Conservation (phyloP, 1,140 invertebrate species). For the Tyrophagus putrescentiae region DNA sequence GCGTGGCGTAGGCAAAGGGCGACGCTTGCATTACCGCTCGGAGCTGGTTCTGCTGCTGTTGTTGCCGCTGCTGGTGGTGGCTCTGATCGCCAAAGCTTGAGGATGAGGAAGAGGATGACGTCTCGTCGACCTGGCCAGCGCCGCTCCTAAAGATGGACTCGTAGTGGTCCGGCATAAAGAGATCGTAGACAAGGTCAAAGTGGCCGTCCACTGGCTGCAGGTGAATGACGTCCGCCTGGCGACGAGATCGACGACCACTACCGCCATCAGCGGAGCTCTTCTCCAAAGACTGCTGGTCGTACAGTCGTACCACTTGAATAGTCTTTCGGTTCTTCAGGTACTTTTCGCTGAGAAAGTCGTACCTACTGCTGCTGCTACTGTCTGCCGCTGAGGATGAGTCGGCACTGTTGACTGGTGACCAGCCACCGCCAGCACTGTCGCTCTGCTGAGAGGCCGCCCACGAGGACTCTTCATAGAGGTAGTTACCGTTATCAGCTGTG, state of each 20-base stretch:
- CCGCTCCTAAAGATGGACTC: conserved; percentile 5
- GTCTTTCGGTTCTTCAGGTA: conserved; percentile 40
- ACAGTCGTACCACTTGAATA: conserved; percentile 52
- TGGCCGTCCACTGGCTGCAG: conserved; percentile 62
- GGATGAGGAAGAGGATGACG: too few species aligned
- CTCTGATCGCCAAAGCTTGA: too few species aligned
- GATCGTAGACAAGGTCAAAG: conserved; percentile 50
- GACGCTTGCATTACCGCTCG: neutral
- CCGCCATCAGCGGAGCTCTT: neutral
- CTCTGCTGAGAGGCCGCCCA: neutral
- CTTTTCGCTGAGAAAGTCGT: conserved; percentile 15
- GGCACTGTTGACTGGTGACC: neutral
- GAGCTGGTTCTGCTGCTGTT: conserved; percentile 32
- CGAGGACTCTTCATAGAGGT: neutral
- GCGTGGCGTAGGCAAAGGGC: conserved; percentile 56
- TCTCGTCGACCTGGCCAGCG: too few species aligned
- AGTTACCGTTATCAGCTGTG: neutral
- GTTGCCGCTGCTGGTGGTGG: too few species aligned
- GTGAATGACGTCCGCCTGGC: conserved; percentile 53
- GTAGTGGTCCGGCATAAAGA: conserved; percentile 21
- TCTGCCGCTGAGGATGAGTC: neutral
- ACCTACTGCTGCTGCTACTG: neutral
- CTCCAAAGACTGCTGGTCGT: neutral
- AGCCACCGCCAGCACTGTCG: neutral
- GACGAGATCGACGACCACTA: conserved; percentile 33